Evolutionary conservation across 2,113 vertebrate species (phyloP).

Genomic region (Coreoperca whiteheadi): DNA sequence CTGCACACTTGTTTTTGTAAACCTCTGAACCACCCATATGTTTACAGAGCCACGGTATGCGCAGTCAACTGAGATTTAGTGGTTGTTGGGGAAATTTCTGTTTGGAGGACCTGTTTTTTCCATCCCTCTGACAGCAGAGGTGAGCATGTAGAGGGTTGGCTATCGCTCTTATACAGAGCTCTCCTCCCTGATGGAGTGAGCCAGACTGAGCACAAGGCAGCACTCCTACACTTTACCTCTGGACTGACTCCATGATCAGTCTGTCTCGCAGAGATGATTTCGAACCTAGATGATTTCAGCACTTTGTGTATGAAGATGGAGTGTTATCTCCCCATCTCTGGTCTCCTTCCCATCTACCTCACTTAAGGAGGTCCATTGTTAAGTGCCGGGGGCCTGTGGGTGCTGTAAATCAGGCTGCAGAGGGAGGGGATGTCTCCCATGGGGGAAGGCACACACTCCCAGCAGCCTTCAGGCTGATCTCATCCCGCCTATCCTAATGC

Average conservation of each 20-base stretch:
- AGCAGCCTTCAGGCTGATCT: conserved; percentile 79
- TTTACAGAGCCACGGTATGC: conserved; percentile 53
- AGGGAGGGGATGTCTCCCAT: conserved; percentile 81
- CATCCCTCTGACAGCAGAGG: conserved; percentile 57
- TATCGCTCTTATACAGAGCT: conserved; percentile 59
- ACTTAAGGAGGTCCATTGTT: conserved; percentile 83
- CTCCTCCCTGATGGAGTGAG: conserved; percentile 56
- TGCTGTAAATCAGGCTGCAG: conserved; percentile 84
- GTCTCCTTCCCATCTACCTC: conserved; percentile 80
- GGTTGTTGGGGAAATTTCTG: conserved; percentile 58
- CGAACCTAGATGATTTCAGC: conserved; percentile 77
- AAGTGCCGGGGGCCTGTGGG: conserved; percentile 83
- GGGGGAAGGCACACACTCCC: conserved; percentile 76
- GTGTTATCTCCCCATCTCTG: conserved; percentile 77
- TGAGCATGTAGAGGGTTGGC: conserved; percentile 48
- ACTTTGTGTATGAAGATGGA: conserved; percentile 79
- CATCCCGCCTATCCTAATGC: conserved; percentile 75
- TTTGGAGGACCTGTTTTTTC: conserved; percentile 58
- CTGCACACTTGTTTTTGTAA: conserved; percentile 64
- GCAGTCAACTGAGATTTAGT: conserved; percentile 67
- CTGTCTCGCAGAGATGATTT: conserved; percentile 73
- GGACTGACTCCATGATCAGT: conserved; percentile 62
- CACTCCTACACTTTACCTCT: conserved; percentile 72
- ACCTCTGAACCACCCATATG: conserved; percentile 63
- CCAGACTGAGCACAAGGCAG: conserved; percentile 53